These are phyloP conservation scores for Boloria euphrosyne DNA, from an alignment of 2,888 invertebrate genomes.

Conservation along the genomic window DNA sequence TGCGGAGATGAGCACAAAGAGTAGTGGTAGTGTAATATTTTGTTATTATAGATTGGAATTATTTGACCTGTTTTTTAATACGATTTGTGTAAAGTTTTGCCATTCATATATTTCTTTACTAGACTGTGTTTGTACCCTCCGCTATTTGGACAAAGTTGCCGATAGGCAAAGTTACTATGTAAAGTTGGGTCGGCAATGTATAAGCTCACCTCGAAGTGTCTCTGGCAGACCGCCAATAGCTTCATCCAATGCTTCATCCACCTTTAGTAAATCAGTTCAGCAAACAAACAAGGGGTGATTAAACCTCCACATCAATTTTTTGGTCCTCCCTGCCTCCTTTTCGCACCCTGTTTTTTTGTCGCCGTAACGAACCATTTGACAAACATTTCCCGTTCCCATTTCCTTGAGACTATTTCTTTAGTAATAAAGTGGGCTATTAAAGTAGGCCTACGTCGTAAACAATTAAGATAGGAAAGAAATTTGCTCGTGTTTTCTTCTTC, in stretches of 20 bases:
- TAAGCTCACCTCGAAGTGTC: conserved; percentile 27
- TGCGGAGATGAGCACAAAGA: conserved; percentile 40
- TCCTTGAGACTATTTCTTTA: conserved; percentile 38
- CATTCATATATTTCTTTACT: conserved; percentile 10
- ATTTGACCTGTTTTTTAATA: neutral
- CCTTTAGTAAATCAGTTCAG: conserved; percentile 61
- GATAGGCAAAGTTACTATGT: conserved; percentile 31
- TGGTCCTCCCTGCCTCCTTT: conserved; percentile 29
- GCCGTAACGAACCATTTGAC: conserved; percentile 40
- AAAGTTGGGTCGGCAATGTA: conserved; percentile 35
- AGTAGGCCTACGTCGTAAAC: conserved; percentile 32
- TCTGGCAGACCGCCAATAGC: conserved; percentile 61
- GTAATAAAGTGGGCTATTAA: conserved; percentile 39
- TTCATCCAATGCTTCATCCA: conserved; percentile 50
- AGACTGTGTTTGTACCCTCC: neutral
- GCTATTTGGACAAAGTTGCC: conserved; percentile 23
- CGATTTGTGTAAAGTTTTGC: neutral
- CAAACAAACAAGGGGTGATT: conserved; percentile 58
- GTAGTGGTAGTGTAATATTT: conserved; percentile 19
- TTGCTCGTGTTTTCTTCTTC: conserved; percentile 19
- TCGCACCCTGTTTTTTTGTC: conserved; percentile 37
- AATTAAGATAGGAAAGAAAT: conserved; percentile 35
- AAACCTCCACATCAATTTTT: conserved; percentile 44
- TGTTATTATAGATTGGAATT: neutral
- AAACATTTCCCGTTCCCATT: conserved; percentile 41